Percentiles rank a stretch among this genome's conserved stretches.
Evolutionary conservation across 2,113 vertebrate species (phyloP).

Genomic region (Pholis gunnellus): DNA sequence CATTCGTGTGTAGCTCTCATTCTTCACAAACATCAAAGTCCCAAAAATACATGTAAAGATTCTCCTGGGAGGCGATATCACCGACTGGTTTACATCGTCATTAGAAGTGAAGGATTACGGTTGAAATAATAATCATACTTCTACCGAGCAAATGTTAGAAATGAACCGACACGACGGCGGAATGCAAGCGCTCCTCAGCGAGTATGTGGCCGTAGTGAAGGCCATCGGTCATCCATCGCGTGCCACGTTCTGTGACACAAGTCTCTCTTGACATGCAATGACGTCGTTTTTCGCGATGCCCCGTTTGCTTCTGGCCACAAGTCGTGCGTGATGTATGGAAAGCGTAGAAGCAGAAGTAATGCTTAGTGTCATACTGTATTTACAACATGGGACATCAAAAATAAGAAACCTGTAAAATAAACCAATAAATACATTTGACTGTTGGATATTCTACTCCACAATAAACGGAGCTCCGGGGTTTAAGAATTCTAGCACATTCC

Average conservation of each 20-base stretch:
- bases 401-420: not conserved
- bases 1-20: not conserved
- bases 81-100: not conserved
- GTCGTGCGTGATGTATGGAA: conserved; percentile 18
- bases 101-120: not conserved
- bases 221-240: conserved; percentile 14
- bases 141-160: not conserved
- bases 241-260: conserved; percentile 35
- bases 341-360: not conserved
- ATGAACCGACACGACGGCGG: not conserved
- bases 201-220: conserved; percentile 21
- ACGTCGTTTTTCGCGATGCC: not conserved
- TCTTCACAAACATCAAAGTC: conserved; percentile 8
- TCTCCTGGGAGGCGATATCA: not conserved
- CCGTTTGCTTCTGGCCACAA: not conserved
- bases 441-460: not conserved
- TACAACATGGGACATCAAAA: not conserved
- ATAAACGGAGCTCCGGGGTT: not conserved
- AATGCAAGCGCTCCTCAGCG: not conserved
- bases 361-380: not conserved
- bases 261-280: conserved; percentile 3
- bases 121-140: not conserved
- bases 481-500: conserved; percentile 15
- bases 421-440: conserved; percentile 1
- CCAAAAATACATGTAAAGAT: not conserved